Conservation (phyloP, 2,888 invertebrate genomes). For the Morpho achilles region DNA sequence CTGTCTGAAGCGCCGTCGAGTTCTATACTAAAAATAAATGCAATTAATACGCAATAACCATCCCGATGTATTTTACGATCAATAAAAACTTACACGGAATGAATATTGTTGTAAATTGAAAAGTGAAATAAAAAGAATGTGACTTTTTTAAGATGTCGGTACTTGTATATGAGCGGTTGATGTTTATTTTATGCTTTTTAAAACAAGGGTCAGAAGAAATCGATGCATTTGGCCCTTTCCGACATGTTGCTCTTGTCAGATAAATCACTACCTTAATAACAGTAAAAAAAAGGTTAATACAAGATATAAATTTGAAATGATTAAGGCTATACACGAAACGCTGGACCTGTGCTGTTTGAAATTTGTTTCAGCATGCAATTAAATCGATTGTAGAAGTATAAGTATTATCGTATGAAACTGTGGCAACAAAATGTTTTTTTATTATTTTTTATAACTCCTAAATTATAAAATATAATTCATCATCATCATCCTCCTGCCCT, state of each 20-base stretch:
- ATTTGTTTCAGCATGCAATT: slow-evolving; percentile 20
- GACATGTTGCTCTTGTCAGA: slow-evolving; percentile 57
- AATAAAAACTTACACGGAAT: slow-evolving; percentile 31
- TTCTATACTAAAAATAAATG: slow-evolving; percentile 23
- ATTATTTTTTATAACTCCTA: too few relatives aligned
- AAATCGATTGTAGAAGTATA: background rate
- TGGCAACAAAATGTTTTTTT: too few relatives aligned
- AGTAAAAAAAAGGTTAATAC: slow-evolving; percentile 57
- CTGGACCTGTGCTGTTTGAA: slow-evolving; percentile 19
- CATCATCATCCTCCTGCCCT: too few relatives aligned
- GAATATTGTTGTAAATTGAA: slow-evolving; percentile 31
- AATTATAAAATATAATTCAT: too few relatives aligned
- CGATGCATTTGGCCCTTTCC: slow-evolving; percentile 62
- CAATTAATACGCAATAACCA: slow-evolving; percentile 33
- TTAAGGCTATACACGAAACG: slow-evolving; percentile 46
- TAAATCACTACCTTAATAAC: slow-evolving; percentile 70
- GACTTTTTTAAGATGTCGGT: slow-evolving; percentile 44
- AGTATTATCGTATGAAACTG: too few relatives aligned
- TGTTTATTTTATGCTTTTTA: slow-evolving; percentile 54
- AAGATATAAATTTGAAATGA: slow-evolving; percentile 59
- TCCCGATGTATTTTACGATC: slow-evolving; percentile 29
- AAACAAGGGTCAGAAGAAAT: slow-evolving; percentile 63
- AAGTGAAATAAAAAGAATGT: slow-evolving; percentile 33
- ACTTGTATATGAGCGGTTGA: slow-evolving; percentile 39
- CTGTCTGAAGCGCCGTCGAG: slow-evolving; percentile 15